A percentile compares a stretch with the other conserved stretches of the same genome.
These are phyloP conservation scores for Nasonovia ribisnigri DNA, from an alignment of 2,888 invertebrate genomes.

Conservation along the genomic window DNA sequence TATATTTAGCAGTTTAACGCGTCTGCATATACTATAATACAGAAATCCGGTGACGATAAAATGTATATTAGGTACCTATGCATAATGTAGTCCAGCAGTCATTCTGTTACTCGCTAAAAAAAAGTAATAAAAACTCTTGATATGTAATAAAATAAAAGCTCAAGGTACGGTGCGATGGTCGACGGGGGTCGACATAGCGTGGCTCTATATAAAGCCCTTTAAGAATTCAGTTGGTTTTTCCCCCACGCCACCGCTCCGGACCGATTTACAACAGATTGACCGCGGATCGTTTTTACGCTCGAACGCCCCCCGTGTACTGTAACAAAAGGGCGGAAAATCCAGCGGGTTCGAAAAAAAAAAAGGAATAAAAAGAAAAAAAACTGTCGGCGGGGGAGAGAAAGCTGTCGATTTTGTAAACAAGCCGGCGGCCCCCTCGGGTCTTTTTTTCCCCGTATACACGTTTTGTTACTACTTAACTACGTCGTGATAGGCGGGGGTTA, in stretches of 20 bases:
- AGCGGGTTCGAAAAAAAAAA: background rate
- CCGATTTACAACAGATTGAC: conserved; percentile 65
- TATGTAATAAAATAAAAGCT: conserved; percentile 31
- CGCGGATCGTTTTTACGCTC: conserved; percentile 64
- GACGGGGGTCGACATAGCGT: background rate
- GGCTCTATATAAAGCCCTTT: conserved; percentile 41
- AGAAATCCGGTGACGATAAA: background rate
- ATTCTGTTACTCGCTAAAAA: background rate
- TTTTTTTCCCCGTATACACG: conserved; percentile 38
- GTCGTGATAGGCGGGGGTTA: background rate
- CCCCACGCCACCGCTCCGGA: background rate
- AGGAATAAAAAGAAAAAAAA: conserved; percentile 33
- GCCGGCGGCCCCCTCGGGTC: conserved; percentile 55
- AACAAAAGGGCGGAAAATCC: conserved; percentile 65
- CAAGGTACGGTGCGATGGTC: background rate
- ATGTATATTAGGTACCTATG: background rate
- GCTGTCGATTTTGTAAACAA: conserved; percentile 65
- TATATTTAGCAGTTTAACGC: background rate
- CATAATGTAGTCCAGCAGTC: background rate
- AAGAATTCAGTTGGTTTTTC: conserved; percentile 54
- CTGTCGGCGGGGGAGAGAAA: conserved; percentile 54
- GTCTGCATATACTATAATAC: background rate
- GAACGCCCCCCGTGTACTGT: conserved; percentile 33
- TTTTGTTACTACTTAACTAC: conserved; percentile 62
- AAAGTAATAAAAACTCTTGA: background rate